Percentiles rank a stretch among this genome's conserved stretches.
Evolutionary conservation across 2,797 vertebrate genomes (phyloP).

Genomic region (Eospalax fontanierii): DNA sequence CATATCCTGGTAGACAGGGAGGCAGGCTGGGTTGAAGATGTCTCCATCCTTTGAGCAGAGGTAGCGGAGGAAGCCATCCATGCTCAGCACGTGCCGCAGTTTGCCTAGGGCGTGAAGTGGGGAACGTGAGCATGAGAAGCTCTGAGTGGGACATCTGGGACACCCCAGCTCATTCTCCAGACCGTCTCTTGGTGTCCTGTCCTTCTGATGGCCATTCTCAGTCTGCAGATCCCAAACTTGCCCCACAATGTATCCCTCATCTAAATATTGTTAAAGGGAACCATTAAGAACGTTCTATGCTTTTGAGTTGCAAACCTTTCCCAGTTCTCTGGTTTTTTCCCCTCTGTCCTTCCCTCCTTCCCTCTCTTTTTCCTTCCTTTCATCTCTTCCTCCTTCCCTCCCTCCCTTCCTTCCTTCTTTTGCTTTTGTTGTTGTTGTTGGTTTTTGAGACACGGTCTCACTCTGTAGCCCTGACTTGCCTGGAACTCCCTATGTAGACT

Average conservation of each 20-base stretch:
- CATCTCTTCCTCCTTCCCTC: rapidly evolving
- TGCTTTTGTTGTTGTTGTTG: too few relatives aligned
- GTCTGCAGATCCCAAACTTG: not conserved
- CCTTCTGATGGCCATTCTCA: not conserved
- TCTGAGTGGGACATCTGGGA: not conserved
- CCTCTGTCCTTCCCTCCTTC: rapidly evolving
- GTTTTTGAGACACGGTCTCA: not conserved
- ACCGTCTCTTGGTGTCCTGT: not conserved
- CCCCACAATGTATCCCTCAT: not conserved
- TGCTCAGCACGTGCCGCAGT: slow-evolving; percentile 92
- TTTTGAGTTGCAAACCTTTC: not conserved
- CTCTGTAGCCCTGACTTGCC: not conserved
- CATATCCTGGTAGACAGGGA: slow-evolving; percentile 95
- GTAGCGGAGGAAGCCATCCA: slow-evolving; percentile 97
- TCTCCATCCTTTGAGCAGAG: slow-evolving; percentile 95
- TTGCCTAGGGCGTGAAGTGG: slow-evolving; percentile 89
- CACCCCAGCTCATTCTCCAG: not conserved
- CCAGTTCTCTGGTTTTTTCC: not conserved
- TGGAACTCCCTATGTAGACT: not conserved
- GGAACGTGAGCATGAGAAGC: not conserved
- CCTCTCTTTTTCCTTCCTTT: rapidly evolving
- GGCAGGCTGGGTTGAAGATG: slow-evolving; percentile 92
- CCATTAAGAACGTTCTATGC: not conserved
- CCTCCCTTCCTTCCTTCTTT: not conserved
- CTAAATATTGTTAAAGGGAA: slow-evolving; percentile 16